These are phyloP conservation scores for Microplitis manilae DNA, from an alignment of 2,888 invertebrate species.

Conservation along the genomic window DNA sequence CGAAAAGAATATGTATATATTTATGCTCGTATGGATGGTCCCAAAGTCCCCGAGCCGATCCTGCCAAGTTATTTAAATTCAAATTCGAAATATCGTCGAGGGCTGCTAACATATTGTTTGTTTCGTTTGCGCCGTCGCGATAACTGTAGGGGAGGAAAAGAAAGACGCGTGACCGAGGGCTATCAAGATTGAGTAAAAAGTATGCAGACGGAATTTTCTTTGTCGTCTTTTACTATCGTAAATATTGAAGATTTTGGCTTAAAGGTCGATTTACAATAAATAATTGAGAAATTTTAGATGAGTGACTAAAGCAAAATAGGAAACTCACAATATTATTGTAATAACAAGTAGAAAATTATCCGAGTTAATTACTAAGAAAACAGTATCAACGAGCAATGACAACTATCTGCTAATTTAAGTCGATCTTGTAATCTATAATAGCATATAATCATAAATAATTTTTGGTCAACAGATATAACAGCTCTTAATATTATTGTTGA, in stretches of 20 bases:
- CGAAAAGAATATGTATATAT: conserved; percentile 57
- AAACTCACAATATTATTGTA: no score
- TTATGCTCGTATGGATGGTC: conserved; percentile 65
- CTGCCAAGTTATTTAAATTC: conserved; percentile 72
- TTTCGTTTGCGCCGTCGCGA: conserved; percentile 64
- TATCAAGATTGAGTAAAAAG: conserved; percentile 37
- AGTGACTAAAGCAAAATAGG: no score
- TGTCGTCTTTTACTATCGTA: conserved; percentile 16
- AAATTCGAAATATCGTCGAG: conserved; percentile 72
- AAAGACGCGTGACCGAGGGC: conserved; percentile 19
- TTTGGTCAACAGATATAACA: no score
- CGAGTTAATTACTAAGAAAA: no score
- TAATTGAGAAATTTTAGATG: no score
- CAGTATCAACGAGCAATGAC: no score
- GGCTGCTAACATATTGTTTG: conserved; percentile 72
- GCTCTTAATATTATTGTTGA: no score
- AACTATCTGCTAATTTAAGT: no score
- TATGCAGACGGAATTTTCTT: conserved; percentile 32
- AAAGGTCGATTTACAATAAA: neutral
- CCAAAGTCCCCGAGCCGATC: conserved; percentile 72
- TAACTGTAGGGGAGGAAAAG: conserved; percentile 40
- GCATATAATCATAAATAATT: no score
- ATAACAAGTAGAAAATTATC: no score
- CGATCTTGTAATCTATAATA: no score
- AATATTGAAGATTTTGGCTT: neutral